Percentiles rank a stretch among this genome's conserved stretches.
phyloP scores from a whole-genome alignment of 2,888 invertebrate species.

The Eledone cirrhosa region DNA sequence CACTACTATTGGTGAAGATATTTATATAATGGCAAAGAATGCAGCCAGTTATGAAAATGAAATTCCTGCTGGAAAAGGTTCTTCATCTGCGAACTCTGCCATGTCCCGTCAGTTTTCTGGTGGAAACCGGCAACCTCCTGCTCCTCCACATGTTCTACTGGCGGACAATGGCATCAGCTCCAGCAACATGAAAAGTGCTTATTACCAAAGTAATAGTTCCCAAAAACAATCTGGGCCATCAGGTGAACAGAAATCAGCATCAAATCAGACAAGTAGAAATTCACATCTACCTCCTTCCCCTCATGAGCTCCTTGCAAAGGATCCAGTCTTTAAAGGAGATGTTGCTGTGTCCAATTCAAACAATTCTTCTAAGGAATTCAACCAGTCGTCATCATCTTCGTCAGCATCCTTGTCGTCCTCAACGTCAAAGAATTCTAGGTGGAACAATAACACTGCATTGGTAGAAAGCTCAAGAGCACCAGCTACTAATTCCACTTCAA shows the following conservation, averaged over 20 bases:
- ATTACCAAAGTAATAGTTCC: slow-evolving; percentile 13
- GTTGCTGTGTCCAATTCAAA: slow-evolving; percentile 2
- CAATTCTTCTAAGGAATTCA: neutral
- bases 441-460: slow-evolving; percentile 18
- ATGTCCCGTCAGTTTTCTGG: slow-evolving; percentile 19
- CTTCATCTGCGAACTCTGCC: slow-evolving; percentile 9
- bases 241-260: slow-evolving; percentile 6
- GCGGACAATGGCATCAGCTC: slow-evolving; percentile 26
- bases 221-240: slow-evolving; percentile 18
- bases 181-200: slow-evolving; percentile 17
- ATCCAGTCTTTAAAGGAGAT: slow-evolving; percentile 22
- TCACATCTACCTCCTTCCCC: slow-evolving; percentile 26
- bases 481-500: slow-evolving; percentile 19
- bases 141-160: slow-evolving; percentile 22
- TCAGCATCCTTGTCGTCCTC: slow-evolving; percentile 28
- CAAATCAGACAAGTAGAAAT: slow-evolving; percentile 10
- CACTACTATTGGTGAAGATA: slow-evolving; percentile 27
- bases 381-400: slow-evolving; percentile 28
- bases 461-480: slow-evolving; percentile 15
- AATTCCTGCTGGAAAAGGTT: slow-evolving; percentile 19
- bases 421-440: slow-evolving; percentile 27
- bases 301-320: slow-evolving; percentile 23
- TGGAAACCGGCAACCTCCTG: slow-evolving; percentile 23
- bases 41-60: slow-evolving; percentile 23
- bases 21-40: slow-evolving; percentile 22